phyloP scores from a whole-genome alignment of 2,888 invertebrate species.

The Trichopoda pennipes region DNA sequence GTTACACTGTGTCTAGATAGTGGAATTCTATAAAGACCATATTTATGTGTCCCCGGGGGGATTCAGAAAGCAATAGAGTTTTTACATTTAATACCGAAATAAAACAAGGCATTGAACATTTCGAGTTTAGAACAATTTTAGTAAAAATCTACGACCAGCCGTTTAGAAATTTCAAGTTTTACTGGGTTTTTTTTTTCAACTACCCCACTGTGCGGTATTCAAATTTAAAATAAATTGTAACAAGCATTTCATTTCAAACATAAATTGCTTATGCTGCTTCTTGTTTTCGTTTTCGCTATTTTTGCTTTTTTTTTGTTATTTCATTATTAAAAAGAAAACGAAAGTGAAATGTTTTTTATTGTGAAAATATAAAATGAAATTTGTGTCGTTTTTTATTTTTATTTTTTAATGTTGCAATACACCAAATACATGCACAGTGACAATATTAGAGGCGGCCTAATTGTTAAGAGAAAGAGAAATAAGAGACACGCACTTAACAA shows the following conservation, averaged over 20 bases:
- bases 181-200: too few relatives aligned
- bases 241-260: constrained; percentile 26
- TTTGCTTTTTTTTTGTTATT: not conserved
- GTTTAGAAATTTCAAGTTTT: too few relatives aligned
- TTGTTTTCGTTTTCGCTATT: constrained; percentile 28
- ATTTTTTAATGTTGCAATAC: constrained; percentile 61
- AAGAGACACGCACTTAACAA: not conserved
- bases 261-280: constrained; percentile 35
- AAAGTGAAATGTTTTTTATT: constrained; percentile 65
- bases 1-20: too few relatives aligned
- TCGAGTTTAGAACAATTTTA: too few relatives aligned
- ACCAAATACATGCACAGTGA: constrained; percentile 1
- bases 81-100: not conserved
- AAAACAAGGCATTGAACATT: too few relatives aligned
- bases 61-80: too few relatives aligned
- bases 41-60: too few relatives aligned
- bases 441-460: constrained; percentile 55
- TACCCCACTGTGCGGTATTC: not conserved
- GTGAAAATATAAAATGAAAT: constrained; percentile 58
- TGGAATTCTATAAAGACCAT: too few relatives aligned
- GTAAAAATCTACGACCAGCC: too few relatives aligned
- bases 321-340: constrained; percentile 60
- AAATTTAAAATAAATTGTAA: constrained; percentile 1
- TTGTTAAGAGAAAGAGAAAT: constrained; percentile 15
- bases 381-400: constrained; percentile 55